Percentiles rank a stretch among this genome's conserved stretches.
Evolutionary conservation across 1,140 invertebrate genomes (phyloP).

Genomic region (Drosophila eugracilis): DNA sequence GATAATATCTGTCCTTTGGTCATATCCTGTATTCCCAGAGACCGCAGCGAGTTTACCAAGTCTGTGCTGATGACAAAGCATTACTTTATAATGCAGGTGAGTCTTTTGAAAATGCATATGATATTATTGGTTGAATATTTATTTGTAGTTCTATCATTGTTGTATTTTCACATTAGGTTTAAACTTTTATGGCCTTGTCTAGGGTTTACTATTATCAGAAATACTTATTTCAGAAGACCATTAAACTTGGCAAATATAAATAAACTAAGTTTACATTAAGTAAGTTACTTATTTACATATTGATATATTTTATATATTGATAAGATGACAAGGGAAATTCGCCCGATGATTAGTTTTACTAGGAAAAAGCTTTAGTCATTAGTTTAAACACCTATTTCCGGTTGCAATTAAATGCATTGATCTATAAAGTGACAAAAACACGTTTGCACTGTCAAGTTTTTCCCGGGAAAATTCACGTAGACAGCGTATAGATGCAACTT

Average conservation of each 20-base stretch:
- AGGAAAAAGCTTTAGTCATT: background rate
- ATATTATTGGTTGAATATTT: background rate
- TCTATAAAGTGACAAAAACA: background rate
- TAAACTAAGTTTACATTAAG: background rate
- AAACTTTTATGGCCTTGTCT: background rate
- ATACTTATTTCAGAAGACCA: background rate
- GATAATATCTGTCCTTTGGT: slow-evolving; percentile 90
- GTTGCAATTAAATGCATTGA: background rate
- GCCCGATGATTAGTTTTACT: too few species aligned
- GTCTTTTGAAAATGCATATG: background rate
- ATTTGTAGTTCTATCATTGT: too few species aligned
- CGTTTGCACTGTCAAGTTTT: background rate
- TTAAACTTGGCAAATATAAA: too few species aligned
- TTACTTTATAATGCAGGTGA: slow-evolving; percentile 86
- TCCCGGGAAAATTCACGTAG: background rate
- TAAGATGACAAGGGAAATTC: too few species aligned
- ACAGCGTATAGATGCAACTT: slow-evolving; percentile 3
- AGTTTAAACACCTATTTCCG: background rate
- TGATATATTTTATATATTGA: too few species aligned
- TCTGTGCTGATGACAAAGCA: slow-evolving; percentile 86
- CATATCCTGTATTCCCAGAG: slow-evolving; percentile 87
- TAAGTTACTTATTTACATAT: background rate
- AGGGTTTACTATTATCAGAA: background rate
- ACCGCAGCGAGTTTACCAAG: slow-evolving; percentile 77
- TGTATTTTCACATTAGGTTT: too few species aligned